Conservation (phyloP, 2,888 invertebrate species). For the Dusona sp. region DNA sequence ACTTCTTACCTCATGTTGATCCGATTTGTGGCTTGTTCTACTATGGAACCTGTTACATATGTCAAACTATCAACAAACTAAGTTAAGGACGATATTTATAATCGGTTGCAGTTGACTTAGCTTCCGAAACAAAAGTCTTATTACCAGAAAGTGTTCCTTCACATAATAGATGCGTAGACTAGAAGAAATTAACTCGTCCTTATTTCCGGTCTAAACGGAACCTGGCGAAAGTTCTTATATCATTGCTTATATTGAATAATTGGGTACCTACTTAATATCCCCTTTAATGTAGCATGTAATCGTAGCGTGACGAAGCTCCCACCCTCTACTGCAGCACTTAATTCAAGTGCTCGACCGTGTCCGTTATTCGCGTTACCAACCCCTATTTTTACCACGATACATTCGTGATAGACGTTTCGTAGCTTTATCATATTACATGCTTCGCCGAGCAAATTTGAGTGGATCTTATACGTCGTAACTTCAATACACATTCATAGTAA, state of each 20-base stretch:
- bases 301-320: slow-evolving; percentile 4
- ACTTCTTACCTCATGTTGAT: not conserved
- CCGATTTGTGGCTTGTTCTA: not conserved
- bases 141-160: too few relatives aligned
- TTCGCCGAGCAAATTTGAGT: slow-evolving; percentile 13
- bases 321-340: not conserved
- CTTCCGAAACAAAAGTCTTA: not conserved
- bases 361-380: not conserved
- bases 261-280: not conserved
- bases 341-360: slow-evolving; percentile 24
- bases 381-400: not conserved
- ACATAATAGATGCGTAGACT: not conserved
- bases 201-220: not conserved
- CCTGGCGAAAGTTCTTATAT: not conserved
- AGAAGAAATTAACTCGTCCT: not conserved
- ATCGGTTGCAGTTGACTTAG: too few relatives aligned
- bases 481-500: not conserved
- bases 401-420: not conserved
- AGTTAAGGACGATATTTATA: not conserved
- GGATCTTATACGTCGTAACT: not conserved
- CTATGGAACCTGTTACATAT: not conserved
- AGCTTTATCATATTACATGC: not conserved
- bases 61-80: not conserved
- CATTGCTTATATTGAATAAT: slow-evolving; percentile 2
- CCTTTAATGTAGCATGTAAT: slow-evolving; percentile 3